Evolutionary conservation across 2,113 vertebrate species (phyloP).

Genomic region (Mola mola): DNA sequence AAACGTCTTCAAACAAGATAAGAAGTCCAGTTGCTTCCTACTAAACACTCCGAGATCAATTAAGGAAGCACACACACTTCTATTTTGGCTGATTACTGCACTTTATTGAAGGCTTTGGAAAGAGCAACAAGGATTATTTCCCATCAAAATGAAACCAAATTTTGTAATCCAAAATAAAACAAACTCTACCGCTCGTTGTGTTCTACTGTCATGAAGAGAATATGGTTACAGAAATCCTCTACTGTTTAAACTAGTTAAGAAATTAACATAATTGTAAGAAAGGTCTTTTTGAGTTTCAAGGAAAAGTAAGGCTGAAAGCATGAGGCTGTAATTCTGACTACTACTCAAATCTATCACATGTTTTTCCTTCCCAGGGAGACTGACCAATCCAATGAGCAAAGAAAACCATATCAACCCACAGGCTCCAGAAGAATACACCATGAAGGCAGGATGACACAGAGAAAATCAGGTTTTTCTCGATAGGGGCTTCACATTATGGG

Average conservation of each 20-base stretch:
- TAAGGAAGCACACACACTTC: slow-evolving; percentile 13
- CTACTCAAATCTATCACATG: slow-evolving; percentile 66
- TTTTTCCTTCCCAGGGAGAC: slow-evolving; percentile 15
- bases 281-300: slow-evolving; percentile 28
- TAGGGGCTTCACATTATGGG: too few relatives aligned
- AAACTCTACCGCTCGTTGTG: slow-evolving; percentile 10
- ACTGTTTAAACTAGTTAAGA: slow-evolving; percentile 43
- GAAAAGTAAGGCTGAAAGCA: slow-evolving; percentile 69
- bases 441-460: background rate
- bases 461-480: background rate
- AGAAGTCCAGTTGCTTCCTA: too few relatives aligned
- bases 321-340: slow-evolving; percentile 66
- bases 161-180: slow-evolving; percentile 26
- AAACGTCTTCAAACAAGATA: too few relatives aligned
- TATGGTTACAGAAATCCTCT: slow-evolving; percentile 37
- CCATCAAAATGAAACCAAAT: slow-evolving; percentile 50
- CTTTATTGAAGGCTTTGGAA: slow-evolving; percentile 77
- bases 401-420: slow-evolving; percentile 10
- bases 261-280: slow-evolving; percentile 47
- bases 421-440: slow-evolving; percentile 15
- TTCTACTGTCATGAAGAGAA: slow-evolving; percentile 28
- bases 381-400: slow-evolving; percentile 9
- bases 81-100: slow-evolving; percentile 56
- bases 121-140: slow-evolving; percentile 50
- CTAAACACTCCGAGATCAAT: too few relatives aligned